Conservation (phyloP, 2,113 vertebrate genomes). For the Ranitomeya imitator region DNA sequence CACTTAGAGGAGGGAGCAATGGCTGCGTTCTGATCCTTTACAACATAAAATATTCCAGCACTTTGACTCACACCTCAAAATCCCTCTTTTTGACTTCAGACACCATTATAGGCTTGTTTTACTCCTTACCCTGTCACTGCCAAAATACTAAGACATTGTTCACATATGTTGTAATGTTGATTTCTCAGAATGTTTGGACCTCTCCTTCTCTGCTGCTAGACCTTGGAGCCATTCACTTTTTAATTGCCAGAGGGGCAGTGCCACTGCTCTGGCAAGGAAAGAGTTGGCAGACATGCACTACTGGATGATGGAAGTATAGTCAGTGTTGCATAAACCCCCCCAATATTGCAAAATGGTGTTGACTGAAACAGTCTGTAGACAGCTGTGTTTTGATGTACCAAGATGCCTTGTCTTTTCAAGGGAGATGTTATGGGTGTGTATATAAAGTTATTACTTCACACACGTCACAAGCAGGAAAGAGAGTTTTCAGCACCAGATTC, state of each 20-base stretch:
- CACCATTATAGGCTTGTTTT: conserved; percentile 55
- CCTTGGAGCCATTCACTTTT: conserved; percentile 32
- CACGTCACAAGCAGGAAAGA: conserved; percentile 69
- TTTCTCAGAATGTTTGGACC: conserved; percentile 36
- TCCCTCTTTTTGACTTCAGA: conserved; percentile 9
- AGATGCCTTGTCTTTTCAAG: conserved; percentile 77
- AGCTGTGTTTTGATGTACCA: conserved; percentile 65
- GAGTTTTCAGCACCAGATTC: conserved; percentile 19
- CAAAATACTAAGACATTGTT: conserved; percentile 58
- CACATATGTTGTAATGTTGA: conserved; percentile 2
- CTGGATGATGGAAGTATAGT: conserved; percentile 7
- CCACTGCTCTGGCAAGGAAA: conserved; percentile 14
- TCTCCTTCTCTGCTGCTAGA: conserved; percentile 46
- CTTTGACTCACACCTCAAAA: conserved; percentile 79
- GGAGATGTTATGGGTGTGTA: conserved; percentile 27
- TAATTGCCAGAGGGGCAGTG: conserved; percentile 25
- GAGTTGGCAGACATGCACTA: conserved; percentile 25
- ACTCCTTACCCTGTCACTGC: conserved; percentile 74
- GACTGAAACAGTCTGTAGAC: conserved; percentile 20
- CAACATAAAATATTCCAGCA: conserved; percentile 89
- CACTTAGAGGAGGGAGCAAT: conserved; percentile 71
- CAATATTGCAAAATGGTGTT: not conserved
- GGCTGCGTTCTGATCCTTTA: conserved; percentile 82
- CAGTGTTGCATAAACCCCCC: conserved; percentile 5
- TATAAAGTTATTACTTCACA: conserved; percentile 1